Base-by-base conservation (phyloP, 2,113 vertebrate genomes). In the Epinephelus lanceolatus region DNA sequence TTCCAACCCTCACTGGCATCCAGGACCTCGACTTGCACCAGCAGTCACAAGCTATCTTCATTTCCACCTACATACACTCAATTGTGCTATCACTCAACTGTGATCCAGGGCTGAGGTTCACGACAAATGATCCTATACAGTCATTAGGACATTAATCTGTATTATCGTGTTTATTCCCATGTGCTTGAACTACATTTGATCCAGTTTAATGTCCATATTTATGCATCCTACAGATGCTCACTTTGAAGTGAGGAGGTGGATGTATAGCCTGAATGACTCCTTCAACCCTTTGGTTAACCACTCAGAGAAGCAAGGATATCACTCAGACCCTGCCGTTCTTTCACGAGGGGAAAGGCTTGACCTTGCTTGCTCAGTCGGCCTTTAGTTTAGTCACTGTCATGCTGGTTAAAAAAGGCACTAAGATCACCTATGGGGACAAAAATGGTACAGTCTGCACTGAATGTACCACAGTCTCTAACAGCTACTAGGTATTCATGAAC, bases 401-500 rank as follows among this genome's bases (percentile, higher is more conserved):
- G 27, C 12, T 9, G 27, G 27, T 69, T 69, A 21, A 52, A 33
- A 30, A 52, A 49, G 10, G 21, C 40, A 23, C 7, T 15, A 51
- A 52, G 18, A 15, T 30, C 23, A 47, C 53, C 66, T 33, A 71
- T 51, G 53, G 49, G 37, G 17, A 55, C 13, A 69, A 71, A 42
- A 65, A 40, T 3, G 51, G 63, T 53, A 86, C 80, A 82, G 70
- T 71, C 52, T 74, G 69, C 83, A 45, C 81, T 69, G 47, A 86
- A 79, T 47, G 81, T 47, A 81, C 33, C 13, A 40, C 10, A 33
- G 42, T 37, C 5, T 37, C 6, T 37, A 83, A 76, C 61, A 68
- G 78, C 66, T 81, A 57, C 62, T 86, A 76, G 70, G 40, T 86
- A 87, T 89, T 93, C 76, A 87, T 69, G 80, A 87, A 68, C 55